Conservation (phyloP, 2,888 invertebrate species). For the Pterostichus niger region DNA sequence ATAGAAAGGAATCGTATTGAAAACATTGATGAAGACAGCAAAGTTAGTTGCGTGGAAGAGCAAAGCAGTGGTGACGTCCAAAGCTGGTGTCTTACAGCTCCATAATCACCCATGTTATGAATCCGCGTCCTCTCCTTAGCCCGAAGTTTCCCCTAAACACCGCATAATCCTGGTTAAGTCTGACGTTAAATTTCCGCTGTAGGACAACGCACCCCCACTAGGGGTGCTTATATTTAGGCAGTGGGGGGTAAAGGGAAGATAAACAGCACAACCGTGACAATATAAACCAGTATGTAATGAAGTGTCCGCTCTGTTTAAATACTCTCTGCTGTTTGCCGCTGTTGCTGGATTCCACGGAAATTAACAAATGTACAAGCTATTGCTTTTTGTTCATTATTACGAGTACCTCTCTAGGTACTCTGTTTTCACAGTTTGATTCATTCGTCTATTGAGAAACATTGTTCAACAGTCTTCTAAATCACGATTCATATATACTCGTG, state of each 20-base stretch:
- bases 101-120: constrained; percentile 64
- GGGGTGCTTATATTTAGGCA: constrained; percentile 23
- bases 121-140: constrained; percentile 49
- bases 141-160: constrained; percentile 63
- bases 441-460: too few species aligned
- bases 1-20: not conserved
- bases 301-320: constrained; percentile 49
- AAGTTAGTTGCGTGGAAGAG: not conserved
- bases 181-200: constrained; percentile 66
- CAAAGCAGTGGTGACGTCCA: constrained; percentile 39
- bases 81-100: constrained; percentile 51
- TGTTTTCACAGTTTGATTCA: not conserved
- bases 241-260: not conserved
- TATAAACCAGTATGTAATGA: constrained; percentile 62
- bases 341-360: constrained; percentile 5
- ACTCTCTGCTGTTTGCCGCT: constrained; percentile 40
- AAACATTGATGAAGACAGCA: constrained; percentile 1
- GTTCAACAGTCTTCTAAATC: too few species aligned
- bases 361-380: not conserved
- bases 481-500: too few species aligned
- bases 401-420: not conserved
- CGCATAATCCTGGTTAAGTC: constrained; percentile 65
- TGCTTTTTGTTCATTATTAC: constrained; percentile 7
- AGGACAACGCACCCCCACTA: constrained; percentile 54
- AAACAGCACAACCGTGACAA: constrained; percentile 53